Evolutionary conservation across 1,140 invertebrate species (phyloP).

Genomic region (Polypedilum pembai): DNA sequence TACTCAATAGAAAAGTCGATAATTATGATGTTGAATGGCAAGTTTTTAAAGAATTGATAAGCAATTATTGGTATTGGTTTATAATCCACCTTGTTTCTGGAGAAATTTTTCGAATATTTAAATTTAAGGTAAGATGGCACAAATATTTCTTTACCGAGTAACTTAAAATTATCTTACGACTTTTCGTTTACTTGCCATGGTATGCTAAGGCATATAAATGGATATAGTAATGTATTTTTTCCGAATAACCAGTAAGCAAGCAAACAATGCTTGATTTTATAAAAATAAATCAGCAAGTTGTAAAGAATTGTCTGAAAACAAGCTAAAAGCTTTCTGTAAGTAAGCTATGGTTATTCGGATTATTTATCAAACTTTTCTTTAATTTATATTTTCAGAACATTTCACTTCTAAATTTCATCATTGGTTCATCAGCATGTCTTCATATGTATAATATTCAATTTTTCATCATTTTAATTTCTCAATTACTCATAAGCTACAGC

Average conservation of each 20-base stretch:
- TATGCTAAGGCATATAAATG: neutral
- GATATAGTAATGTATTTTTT: too few relatives aligned
- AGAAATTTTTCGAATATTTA: constrained; percentile 42
- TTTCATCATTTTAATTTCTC: neutral
- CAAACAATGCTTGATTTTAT: too few relatives aligned
- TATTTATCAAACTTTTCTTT: too few relatives aligned
- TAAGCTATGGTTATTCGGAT: too few relatives aligned
- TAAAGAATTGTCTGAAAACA: too few relatives aligned
- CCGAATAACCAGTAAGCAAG: too few relatives aligned
- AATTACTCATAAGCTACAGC: constrained; percentile 36
- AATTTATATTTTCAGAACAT: neutral
- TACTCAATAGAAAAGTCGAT: constrained; percentile 46
- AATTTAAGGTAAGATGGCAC: constrained; percentile 37
- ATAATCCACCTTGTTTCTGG: constrained; percentile 42
- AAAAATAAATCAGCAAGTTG: too few relatives aligned
- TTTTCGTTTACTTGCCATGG: too few relatives aligned
- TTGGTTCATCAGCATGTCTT: neutral
- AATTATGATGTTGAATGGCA: constrained; percentile 50
- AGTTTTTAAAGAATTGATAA: constrained; percentile 44
- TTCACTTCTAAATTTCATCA: neutral
- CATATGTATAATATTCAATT: neutral
- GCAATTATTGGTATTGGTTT: constrained; percentile 43
- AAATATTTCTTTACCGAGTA: too few relatives aligned
- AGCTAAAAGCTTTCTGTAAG: too few relatives aligned
- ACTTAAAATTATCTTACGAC: too few relatives aligned